phyloP scores from a whole-genome alignment of 2,797 vertebrate genomes.

The Danionella dracula region DNA sequence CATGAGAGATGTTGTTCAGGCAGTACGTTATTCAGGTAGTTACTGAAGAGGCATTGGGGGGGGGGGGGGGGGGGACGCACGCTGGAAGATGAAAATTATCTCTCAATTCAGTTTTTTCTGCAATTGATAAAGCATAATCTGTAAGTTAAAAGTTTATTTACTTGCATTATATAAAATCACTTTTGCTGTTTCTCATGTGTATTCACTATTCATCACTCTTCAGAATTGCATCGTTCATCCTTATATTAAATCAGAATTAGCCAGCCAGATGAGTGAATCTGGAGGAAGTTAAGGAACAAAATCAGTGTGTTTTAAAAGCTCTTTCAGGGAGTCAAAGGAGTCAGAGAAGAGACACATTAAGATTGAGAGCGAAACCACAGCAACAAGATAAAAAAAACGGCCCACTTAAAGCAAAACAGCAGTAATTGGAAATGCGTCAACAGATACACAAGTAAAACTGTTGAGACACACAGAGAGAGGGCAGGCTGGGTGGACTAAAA shows the following conservation, averaged over 20 bases:
- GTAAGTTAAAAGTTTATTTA: too few relatives aligned
- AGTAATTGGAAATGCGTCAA: conserved; percentile 17
- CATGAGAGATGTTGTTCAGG: too few relatives aligned
- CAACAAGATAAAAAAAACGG: conserved; percentile 7
- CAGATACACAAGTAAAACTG: conserved; percentile 7
- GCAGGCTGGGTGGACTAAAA: neutral
- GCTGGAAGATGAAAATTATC: too few relatives aligned
- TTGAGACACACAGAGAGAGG: neutral
- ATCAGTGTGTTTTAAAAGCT: conserved; percentile 1
- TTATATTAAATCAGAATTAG: conserved; percentile 10
- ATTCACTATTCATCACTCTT: neutral
- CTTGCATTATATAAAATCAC: neutral
- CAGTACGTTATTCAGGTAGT: too few relatives aligned
- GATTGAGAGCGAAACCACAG: conserved; percentile 22
- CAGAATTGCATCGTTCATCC: neutral
- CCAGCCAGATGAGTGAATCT: neutral
- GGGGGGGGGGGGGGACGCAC: too few relatives aligned
- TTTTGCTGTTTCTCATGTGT: neutral
- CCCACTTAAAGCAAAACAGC: conserved; percentile 19
- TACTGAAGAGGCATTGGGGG: too few relatives aligned
- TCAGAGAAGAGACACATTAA: conserved; percentile 9
- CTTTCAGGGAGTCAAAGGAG: conserved; percentile 4
- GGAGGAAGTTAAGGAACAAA: neutral
- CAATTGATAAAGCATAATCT: too few relatives aligned
- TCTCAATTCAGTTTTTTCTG: too few relatives aligned